Evolutionary conservation across 2,113 vertebrate genomes (phyloP), one percentile per base, ranked within the genome.

Genomic region (Nannobrachium achirus): DNA sequence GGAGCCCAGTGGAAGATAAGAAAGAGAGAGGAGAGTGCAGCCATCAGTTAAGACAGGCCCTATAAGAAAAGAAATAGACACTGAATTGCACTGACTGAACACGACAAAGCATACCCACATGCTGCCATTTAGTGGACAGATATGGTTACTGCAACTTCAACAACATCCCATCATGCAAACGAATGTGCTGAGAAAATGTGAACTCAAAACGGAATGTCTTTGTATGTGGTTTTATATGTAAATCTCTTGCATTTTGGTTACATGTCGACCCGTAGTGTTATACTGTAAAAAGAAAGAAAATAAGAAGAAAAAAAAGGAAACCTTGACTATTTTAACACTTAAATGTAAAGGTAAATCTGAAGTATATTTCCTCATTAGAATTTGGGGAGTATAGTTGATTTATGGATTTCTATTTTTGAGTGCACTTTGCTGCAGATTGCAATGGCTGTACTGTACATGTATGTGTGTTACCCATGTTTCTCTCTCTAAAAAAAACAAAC

Each of bases 101-200:
- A 68, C 25, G 56, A 68, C 41, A 68, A 73, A 71, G 73, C 72
- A 86, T 19, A 45, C 64, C 69, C 46, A 64, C 66, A 78, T 68
- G 78, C 87, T 85, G 88, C 87, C 89, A 80, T 85, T 18, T 69
- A 25, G 89, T 90, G 92, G 92, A 79, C 65, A 40, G 56, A 53
- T 18, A 45, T 48, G 62, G 71, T 53, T 8, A 61, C 72, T 72
- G 80, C 80, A 78, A 57, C 74, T 20, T 55, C 78, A 69, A 42
- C 69, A 52, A 18, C 15, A 10, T 18, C 72, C 63, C 25, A 63
- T 55, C 45, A 61, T 42, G 44, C 67, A 45, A 6, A n/a, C 41
- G 73, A 85, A 75, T 58, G 70, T 72, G 69, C 69, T 10, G 40
- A 48, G 55, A 69, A n/a, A 56, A 70, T 56, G 49, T 69, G 72